Conservation (phyloP, 2,797 vertebrate species). For the Enteromius radiatus region DNA sequence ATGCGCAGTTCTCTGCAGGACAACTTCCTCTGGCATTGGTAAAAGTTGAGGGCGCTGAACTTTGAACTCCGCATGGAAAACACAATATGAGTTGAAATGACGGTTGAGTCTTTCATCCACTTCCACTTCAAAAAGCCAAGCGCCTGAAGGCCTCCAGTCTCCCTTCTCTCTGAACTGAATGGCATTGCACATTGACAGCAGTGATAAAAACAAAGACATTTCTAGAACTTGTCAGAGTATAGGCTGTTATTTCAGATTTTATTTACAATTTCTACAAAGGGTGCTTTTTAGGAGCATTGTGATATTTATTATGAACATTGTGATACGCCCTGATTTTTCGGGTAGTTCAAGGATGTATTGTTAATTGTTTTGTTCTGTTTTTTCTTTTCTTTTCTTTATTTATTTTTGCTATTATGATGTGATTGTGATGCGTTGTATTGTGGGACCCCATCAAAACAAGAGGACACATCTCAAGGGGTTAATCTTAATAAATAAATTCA, state of each 20-base stretch:
- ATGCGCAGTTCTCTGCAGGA: constrained; percentile 14
- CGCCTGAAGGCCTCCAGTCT: constrained; percentile 36
- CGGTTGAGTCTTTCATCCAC: constrained; percentile 43
- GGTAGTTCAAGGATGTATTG: no score
- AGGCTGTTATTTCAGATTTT: constrained; percentile 65
- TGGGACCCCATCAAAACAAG: no score
- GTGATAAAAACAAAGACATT: constrained; percentile 40
- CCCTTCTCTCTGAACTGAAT: constrained; percentile 32
- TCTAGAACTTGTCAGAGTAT: constrained; percentile 30
- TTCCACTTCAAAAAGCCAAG: constrained; percentile 39
- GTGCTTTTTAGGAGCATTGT: constrained; percentile 34
- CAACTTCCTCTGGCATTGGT: constrained; percentile 46
- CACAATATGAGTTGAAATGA: constrained; percentile 32
- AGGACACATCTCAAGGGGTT: no score
- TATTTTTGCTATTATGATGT: no score
- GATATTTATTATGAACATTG: no score
- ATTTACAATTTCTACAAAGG: constrained; percentile 68
- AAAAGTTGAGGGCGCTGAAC: constrained; percentile 45
- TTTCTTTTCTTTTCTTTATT: no score
- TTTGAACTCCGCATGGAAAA: constrained; percentile 36
- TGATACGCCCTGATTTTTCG: no score
- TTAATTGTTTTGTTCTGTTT: no score
- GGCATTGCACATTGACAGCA: constrained; percentile 26
- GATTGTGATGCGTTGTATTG: no score
- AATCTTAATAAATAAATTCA: no score